Conservation (phyloP, 2,113 vertebrate species). For the Scopus umbretta region DNA sequence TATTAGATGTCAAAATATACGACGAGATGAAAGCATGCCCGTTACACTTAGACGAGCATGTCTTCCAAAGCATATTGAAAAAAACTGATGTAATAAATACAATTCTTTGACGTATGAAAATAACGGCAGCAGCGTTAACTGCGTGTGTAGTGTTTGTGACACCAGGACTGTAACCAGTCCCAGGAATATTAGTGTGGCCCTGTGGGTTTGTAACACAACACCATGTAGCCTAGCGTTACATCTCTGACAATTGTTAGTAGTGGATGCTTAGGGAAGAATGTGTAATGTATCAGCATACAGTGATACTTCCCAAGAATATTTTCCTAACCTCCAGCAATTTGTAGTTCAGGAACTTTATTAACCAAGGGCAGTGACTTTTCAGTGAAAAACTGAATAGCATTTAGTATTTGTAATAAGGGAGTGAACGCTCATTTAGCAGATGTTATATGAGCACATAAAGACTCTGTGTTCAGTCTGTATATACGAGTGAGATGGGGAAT, state of each 20-base stretch:
- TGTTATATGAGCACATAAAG: neutral
- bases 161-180: neutral
- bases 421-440: neutral
- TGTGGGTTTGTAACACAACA: neutral
- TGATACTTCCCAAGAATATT: neutral
- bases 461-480: neutral
- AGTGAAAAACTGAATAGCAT: neutral
- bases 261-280: neutral
- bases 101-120: neutral
- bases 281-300: neutral
- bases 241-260: neutral
- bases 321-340: neutral
- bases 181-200: neutral
- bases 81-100: neutral
- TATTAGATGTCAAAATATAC: neutral
- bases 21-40: neutral
- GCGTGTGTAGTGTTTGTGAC: neutral
- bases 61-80: neutral
- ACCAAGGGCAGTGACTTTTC: neutral
- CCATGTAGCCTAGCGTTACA: accelerated
- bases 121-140: neutral
- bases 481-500: neutral
- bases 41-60: neutral
- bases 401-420: neutral
- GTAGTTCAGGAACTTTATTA: neutral